Evolutionary conservation across 2,113 vertebrate genomes (phyloP), one percentile per base, ranked within the genome.

Genomic region (Alectura lathami): DNA sequence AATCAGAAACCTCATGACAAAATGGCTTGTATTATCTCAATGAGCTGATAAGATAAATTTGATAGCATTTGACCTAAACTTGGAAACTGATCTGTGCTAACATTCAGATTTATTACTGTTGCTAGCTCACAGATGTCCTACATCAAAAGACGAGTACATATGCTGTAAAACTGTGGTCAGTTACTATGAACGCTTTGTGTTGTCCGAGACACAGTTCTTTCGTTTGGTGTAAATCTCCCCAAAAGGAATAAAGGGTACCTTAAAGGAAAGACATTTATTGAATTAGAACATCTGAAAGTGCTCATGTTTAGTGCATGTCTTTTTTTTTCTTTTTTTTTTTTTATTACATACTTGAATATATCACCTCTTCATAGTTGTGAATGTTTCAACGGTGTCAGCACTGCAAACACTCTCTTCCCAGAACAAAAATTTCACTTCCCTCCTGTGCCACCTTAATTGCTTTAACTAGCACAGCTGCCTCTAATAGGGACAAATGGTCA

Each of bases 71-170:
- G 91, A 94, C 88, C 89, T 66, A 81, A 81, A 34, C 1, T 42
- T 88, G 53, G 83, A 92, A 94, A 94, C 88, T 66, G 51, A 12
- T 80, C 84, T 45, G 13, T 83, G 83, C 57, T 94, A 92, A 88
- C 89, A 59, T 47, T 88, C 34, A 86, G 56, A 92, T 96, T 96
- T 96, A 95, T 96, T 89, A 36, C 79, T 89, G 21, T 8, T 89
- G 59, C 78, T 47, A 56, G 69, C 76, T 93, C 75, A 81, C 88
- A 96, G 89, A 88, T 88, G 91, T 81, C 73, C 79, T 88, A 0
- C n/a, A 94, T 91, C 85, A 90, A 84, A 94, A 94, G 45, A 53
- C 60, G 94, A 91, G 91, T 56, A 16, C 2, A 0, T 9, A 36
- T 7, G 68, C 56, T 93, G 14, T 88, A 84, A 76, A 85, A 92